These are phyloP conservation scores for Actinia tenebrosa DNA, from an alignment of 64 coral and sea anemone species.

Conservation along the genomic window DNA sequence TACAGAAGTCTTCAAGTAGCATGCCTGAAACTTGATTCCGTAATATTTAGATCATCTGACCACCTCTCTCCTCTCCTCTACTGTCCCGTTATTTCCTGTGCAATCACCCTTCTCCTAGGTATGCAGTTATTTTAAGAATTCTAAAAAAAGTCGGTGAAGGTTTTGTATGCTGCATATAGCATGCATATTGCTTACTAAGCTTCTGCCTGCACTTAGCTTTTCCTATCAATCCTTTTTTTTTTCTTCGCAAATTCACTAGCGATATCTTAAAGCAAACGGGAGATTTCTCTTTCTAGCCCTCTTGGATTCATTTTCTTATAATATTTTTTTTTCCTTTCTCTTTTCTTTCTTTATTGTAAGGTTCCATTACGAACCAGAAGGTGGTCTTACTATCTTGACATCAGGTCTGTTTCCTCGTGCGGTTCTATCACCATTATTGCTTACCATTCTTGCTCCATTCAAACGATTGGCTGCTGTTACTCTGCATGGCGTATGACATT, in stretches of 20 bases:
- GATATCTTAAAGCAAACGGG: not conserved
- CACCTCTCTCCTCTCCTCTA: too few species aligned
- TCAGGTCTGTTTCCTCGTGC: not conserved
- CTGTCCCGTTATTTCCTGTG: too few species aligned
- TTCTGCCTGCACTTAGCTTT: too few species aligned
- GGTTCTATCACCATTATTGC: not conserved
- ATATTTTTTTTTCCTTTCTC: not conserved
- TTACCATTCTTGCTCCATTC: not conserved
- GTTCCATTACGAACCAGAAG: not conserved
- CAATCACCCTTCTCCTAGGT: too few species aligned
- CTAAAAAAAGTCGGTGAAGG: too few species aligned
- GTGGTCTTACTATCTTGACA: not conserved
- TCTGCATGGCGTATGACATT: not conserved
- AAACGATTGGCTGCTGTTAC: not conserved
- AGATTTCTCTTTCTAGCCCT: too few species aligned
- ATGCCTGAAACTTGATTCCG: too few species aligned
- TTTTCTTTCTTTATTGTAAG: not conserved
- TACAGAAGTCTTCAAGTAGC: too few species aligned
- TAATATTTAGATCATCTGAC: too few species aligned
- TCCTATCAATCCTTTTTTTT: not conserved
- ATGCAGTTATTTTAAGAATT: too few species aligned
- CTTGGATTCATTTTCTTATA: not conserved
- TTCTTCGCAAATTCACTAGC: not conserved
- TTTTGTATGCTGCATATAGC: too few species aligned
- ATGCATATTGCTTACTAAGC: too few species aligned